These are phyloP conservation scores for Regulus satrapa DNA, from an alignment of 2,113 vertebrate genomes.

Conservation along the genomic window DNA sequence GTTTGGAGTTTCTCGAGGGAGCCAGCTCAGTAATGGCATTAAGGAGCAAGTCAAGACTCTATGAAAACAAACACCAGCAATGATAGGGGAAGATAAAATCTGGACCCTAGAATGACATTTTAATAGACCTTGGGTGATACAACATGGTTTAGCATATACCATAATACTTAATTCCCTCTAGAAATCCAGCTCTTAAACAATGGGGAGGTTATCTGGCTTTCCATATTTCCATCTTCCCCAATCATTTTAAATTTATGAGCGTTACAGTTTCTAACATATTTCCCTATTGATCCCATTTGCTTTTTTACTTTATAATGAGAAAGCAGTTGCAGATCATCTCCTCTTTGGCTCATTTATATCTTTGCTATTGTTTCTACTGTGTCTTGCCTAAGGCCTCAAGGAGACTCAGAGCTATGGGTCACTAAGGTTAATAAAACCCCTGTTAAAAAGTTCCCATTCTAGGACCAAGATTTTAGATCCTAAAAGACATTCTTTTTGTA, in stretches of 20 bases:
- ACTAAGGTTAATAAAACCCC: neutral
- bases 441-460: neutral
- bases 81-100: neutral
- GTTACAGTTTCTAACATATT: neutral
- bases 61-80: neutral
- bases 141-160: neutral
- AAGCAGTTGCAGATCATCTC: neutral
- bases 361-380: neutral
- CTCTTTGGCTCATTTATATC: neutral
- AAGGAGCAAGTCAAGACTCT: neutral
- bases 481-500: neutral
- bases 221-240: neutral
- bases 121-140: neutral
- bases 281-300: neutral
- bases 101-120: neutral
- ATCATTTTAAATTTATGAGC: neutral
- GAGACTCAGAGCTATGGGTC: neutral
- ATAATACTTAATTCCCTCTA: neutral
- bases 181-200: neutral
- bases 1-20: neutral
- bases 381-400: neutral
- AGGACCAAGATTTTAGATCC: neutral
- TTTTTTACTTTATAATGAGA: neutral
- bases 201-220: neutral
- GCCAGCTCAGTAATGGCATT: neutral